Evolutionary conservation across 2,113 vertebrate species (phyloP).

Genomic region (Nanorana parkeri): DNA sequence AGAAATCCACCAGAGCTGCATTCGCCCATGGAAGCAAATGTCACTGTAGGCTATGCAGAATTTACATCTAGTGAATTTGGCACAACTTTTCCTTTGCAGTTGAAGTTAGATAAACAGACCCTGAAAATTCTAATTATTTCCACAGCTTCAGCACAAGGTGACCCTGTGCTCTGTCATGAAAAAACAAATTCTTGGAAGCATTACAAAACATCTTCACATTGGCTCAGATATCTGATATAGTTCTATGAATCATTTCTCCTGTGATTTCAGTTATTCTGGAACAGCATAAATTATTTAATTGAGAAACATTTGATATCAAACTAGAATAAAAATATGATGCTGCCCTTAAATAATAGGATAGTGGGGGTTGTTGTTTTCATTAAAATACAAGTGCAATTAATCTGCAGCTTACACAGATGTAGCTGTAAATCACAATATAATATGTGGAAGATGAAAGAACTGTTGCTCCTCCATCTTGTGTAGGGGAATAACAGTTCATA

Average conservation of each 20-base stretch:
- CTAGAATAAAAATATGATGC: too few relatives aligned
- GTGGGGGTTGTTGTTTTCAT: too few relatives aligned
- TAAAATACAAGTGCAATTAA: too few relatives aligned
- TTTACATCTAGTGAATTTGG: neutral
- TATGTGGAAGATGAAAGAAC: too few relatives aligned
- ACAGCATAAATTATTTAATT: neutral
- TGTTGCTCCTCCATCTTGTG: too few relatives aligned
- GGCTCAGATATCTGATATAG: neutral
- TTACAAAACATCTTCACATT: slow-evolving; percentile 8
- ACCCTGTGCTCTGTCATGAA: slow-evolving; percentile 16
- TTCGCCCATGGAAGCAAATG: neutral
- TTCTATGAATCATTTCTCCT: slow-evolving; percentile 2
- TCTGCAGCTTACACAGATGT: too few relatives aligned
- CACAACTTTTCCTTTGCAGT: neutral
- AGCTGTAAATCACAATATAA: too few relatives aligned
- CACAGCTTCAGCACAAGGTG: slow-evolving; percentile 6
- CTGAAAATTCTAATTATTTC: slow-evolving; percentile 26
- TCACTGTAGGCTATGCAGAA: neutral
- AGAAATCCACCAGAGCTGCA: neutral
- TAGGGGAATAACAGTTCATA: too few relatives aligned
- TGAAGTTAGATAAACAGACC: slow-evolving; percentile 34
- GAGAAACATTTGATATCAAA: neutral
- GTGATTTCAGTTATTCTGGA: neutral
- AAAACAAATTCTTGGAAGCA: neutral
- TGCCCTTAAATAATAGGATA: too few relatives aligned